Base-by-base conservation (phyloP, 2,797 vertebrate species). In the Sebastes minor region DNA sequence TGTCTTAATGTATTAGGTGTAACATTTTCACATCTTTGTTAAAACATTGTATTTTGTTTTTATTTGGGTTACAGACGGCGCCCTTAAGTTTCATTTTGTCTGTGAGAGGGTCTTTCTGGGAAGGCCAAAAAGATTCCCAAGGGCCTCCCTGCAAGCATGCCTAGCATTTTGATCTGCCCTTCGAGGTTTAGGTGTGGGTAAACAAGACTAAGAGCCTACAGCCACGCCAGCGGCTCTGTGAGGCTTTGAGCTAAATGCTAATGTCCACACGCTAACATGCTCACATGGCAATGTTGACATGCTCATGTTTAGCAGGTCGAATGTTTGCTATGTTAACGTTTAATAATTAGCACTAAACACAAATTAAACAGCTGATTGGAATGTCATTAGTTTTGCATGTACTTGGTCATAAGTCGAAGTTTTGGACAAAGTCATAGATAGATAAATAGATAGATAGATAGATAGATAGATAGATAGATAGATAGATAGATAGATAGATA, bases 141-240 rank as follows among this genome's bases (percentile, higher is more conserved):
- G 38, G 5, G 64, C 23, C 30, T 55, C 32, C 23, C 16, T 63
- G 23, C 18, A 38, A 71, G 11, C 53, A 76, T n/a, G 61, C 70
- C 18, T 56, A 63, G 66, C 25, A 74, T 83, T 81, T 85, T 77
- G 63, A 86, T 79, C 33, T 63, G 8, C 42, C 60, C 59, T 56
- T 23, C 1, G 42, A 71, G 82, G 63, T 70, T 75, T 65, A 52
- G 9, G n/a, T 60, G 69, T 55, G 52, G 25, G 27, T 74, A 56
- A 82, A 80, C 66, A 74, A 16, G 33, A 35, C 25, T 42, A 38
- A 35, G 30, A 42, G 27, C 27, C 38, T 10, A 27, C 46, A 56
- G 57, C 22, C 13, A 56, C 8, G 11, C 60, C 61, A 63, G 61
- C 4, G 23, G 20, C 33, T 73, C 49, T 38, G 22, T 14, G 20